Base-by-base conservation (phyloP, 2,113 vertebrate species). In the Micronycteris hirsuta region DNA sequence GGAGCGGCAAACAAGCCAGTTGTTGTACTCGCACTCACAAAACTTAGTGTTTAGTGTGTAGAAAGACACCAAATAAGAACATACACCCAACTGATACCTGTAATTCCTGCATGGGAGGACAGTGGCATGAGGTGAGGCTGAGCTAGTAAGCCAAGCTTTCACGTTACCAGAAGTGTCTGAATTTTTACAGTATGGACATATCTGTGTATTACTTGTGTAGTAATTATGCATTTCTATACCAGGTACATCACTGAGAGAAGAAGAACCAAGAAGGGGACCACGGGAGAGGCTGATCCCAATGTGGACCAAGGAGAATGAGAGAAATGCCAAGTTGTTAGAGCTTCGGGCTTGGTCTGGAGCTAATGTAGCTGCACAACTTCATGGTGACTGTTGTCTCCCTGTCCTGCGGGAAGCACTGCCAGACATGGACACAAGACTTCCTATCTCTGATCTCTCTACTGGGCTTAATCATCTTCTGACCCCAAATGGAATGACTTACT, bases 91-190 rank as follows among this genome's bases (percentile, higher is more conserved):
- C 28, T 17, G 36, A 16, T 56, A 61, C 38, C 22, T 19, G 28
- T 8, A 17, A 16, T 24, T 22, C 8, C 38, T 0, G 0, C n/a
- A 31, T 1, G 4, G 24, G 26, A 61, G 26, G 12, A 22, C 2
- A 89, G 22, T 2, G 19, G n/a, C 24, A 26, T 8, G 26, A 45
- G 2, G 0, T 5, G 45, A 80, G 28, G 52, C 28, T 5, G 22
- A 71, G 65, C 11, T 76, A 80, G 63, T 28, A 65, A 73, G 52
- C 43, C 74, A 71, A 49, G 41, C 33, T 81, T 77, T 82, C 61
- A 12, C 26, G 45, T 78, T 41, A 52, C 24, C 38, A 49, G 11
- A 74, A 92, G 49, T 33, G n/a, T 38, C 45, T 43, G 13, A 47
- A 58, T 63, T 85, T 88, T 88, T 45, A 92, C 7, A 38, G 41